Base-by-base conservation (phyloP, 2,797 vertebrate species). In the Hybognathus amarus region DNA sequence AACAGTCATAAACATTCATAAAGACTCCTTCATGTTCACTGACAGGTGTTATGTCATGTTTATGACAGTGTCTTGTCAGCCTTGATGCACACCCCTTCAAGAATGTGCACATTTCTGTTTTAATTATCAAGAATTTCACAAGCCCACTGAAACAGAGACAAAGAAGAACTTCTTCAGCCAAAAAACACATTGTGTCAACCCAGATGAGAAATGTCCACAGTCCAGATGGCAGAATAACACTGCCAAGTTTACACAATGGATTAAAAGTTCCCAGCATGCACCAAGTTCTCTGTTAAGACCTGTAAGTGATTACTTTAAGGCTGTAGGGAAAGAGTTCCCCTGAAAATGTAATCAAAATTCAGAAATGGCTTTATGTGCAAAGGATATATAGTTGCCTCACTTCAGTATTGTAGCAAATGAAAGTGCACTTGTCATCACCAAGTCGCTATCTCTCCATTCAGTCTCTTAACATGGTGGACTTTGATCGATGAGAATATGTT, bases 231-330 rank as follows among this genome's bases (percentile, higher is more conserved):
- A 77, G 74, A 83, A 80, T 86, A 88, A 83, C 85, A 83, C 76
- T 85, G 77, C 81, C 85, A 91, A 87, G 81, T 78, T 85, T 88
- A 61, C 64, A 75, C 79, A 76, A 73, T 83, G 64, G 63, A 76
- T 42, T 47, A 47, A 47, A 85, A 56, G 70, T 74, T 88, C 92
- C 87, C 85, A 91, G 71, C 81, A 92, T 90, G 87, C 80, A 78
- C 87, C 18, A 11, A 38, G 15, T 54, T 54, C 38, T 24, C 64
- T 54, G 61, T 59, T 76, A 42, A 40, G 74, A 76, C 38, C 38
- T 42, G 24, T 76, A 59, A 40, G 74, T 18, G 33, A 75, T 24
- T 75, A 33, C 22, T 40, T 74, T 54, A 73, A 74, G 22, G 13
- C 73, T 56, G 24, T 73, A 52, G 20, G 33, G 52, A 38, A 75